These are phyloP conservation scores for Uria lomvia DNA, from an alignment of 2,113 vertebrate species.

Conservation along the genomic window DNA sequence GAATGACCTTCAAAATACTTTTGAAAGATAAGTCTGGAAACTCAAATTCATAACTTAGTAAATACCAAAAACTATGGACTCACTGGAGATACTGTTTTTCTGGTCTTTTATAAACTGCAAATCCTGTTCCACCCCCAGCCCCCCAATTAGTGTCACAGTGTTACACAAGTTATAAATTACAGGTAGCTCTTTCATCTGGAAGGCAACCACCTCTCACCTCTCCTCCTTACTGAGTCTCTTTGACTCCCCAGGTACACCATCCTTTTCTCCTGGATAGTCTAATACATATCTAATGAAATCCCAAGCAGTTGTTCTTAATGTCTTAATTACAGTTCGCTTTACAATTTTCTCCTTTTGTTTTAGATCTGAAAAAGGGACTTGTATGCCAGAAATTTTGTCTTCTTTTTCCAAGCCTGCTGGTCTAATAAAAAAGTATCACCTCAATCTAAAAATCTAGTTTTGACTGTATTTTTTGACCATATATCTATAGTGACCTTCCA, in stretches of 20 bases:
- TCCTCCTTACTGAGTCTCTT: background rate
- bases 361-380: background rate
- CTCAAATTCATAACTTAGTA: background rate
- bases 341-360: background rate
- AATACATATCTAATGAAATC: background rate
- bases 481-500: background rate
- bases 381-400: background rate
- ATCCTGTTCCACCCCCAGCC: background rate
- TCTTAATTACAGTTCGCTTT: background rate
- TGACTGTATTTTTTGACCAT: background rate
- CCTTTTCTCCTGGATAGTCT: background rate
- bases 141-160: background rate
- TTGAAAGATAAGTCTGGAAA: background rate
- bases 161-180: background rate
- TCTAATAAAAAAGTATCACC: background rate
- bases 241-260: background rate
- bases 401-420: background rate
- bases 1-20: constrained; percentile 44
- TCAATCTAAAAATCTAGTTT: background rate
- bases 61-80: background rate
- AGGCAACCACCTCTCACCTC: background rate
- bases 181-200: background rate
- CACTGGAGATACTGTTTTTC: background rate
- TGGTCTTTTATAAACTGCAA: background rate
- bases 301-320: background rate